Base-by-base conservation (phyloP, 1,140 invertebrate species). In the Neuroterus valhalla region DNA sequence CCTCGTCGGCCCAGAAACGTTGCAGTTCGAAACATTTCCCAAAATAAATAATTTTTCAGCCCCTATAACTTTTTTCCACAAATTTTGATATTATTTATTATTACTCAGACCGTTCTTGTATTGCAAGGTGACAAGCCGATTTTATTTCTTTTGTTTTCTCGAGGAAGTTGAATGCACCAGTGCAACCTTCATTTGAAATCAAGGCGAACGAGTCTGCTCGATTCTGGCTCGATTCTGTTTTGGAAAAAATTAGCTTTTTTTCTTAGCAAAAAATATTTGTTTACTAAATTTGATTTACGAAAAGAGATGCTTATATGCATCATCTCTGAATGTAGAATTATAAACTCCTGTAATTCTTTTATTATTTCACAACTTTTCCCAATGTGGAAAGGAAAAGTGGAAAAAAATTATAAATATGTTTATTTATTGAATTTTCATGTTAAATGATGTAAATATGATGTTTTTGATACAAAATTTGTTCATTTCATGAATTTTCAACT, bases 21-120 rank as follows among this genome's bases (percentile, higher is more conserved):
- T 5, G 55, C 55, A n/a, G 23, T 45, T 11, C 38, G 23, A 26
- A 75, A n/a, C 12, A 46, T 68, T 23, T 62, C 66, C n/a, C 19
- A 19, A 31, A 52, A 17, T 62, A 23, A 15, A n/a, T 55, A 14
- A 23, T n/a, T 38, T 45, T 68, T 38, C 75, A 38, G 6, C 31
- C 31, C 5, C 23, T 62, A 3, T 10, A 55, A 62, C 14, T 62
- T 38, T 5, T 15, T 38, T 62, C 11, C 4, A 38, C 14, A 38
- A 62, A 31, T 62, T 10, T 38, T 31, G n/a, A 31, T 62, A 2
- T 62, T 31, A 62, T 15, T 62, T 31, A 38, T 31, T 62, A 8
- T 62, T 31, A 38, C 15, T 62, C 0, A 31, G n/a, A 12, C 31
- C 14, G 12, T n/a, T 31, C n/a, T 26, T 62, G 14, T 14, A 11